Conservation (phyloP, 2,113 vertebrate genomes). For the Gulo gulo region DNA sequence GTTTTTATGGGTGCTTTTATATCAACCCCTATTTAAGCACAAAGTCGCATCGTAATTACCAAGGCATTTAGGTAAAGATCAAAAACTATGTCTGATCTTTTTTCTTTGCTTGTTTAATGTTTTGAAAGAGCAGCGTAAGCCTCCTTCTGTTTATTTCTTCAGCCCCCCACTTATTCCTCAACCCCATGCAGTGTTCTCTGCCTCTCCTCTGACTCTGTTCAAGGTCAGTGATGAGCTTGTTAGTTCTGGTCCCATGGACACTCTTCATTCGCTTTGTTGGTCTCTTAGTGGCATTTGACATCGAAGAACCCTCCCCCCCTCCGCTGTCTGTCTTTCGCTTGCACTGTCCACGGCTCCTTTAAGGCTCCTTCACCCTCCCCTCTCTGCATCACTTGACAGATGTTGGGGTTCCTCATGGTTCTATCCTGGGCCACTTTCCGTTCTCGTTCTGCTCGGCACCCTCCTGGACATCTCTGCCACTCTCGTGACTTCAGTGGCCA, state of each 20-base stretch:
- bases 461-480: background rate
- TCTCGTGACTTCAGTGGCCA: no score
- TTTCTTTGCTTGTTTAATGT: background rate
- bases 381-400: background rate
- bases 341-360: background rate
- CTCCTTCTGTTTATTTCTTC: background rate
- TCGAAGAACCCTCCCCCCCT: no score
- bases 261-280: background rate
- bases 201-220: background rate
- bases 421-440: background rate
- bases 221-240: background rate
- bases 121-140: background rate
- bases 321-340: background rate
- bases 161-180: background rate
- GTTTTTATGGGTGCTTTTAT: background rate
- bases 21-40: background rate
- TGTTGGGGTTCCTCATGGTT: background rate
- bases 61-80: background rate
- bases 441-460: no score
- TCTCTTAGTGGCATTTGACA: background rate
- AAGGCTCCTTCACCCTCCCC: background rate
- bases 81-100: background rate
- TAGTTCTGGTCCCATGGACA: background rate
- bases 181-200: background rate
- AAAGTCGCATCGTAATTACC: background rate